Evolutionary conservation across 2,888 invertebrate species (phyloP).

Genomic region (Spisula solida): DNA sequence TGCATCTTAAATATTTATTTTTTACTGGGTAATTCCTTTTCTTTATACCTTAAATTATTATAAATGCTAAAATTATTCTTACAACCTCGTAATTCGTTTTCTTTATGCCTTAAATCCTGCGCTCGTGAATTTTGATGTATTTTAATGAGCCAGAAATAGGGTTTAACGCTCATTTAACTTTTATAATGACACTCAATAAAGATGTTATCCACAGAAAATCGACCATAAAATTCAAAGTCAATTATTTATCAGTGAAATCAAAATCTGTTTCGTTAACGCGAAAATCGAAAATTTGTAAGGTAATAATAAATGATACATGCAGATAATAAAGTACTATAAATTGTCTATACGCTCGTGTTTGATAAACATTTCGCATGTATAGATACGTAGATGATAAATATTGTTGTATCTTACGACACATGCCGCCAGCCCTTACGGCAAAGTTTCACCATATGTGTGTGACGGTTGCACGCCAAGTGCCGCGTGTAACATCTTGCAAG

Average conservation of each 20-base stretch:
- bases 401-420: constrained; percentile 15
- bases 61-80: no score
- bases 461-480: constrained; percentile 24
- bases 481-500: constrained; percentile 39
- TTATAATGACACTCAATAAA: background rate
- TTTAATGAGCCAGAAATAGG: background rate
- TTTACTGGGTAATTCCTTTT: no score
- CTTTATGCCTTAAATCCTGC: background rate
- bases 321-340: background rate
- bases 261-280: background rate
- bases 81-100: no score
- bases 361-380: constrained; percentile 9
- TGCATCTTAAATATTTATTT: no score
- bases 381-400: background rate
- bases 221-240: constrained; percentile 26
- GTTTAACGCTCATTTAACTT: constrained; percentile 1
- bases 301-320: background rate
- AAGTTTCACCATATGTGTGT: constrained; percentile 27
- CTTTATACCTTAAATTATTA: background rate
- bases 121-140: background rate
- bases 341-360: background rate
- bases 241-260: constrained; percentile 20
- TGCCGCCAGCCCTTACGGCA: constrained; percentile 26
- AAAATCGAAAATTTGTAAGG: constrained; percentile 18
- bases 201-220: background rate